These are phyloP conservation scores for Ophion obscuratus DNA, from an alignment of 2,888 invertebrate species.

Conservation along the genomic window DNA sequence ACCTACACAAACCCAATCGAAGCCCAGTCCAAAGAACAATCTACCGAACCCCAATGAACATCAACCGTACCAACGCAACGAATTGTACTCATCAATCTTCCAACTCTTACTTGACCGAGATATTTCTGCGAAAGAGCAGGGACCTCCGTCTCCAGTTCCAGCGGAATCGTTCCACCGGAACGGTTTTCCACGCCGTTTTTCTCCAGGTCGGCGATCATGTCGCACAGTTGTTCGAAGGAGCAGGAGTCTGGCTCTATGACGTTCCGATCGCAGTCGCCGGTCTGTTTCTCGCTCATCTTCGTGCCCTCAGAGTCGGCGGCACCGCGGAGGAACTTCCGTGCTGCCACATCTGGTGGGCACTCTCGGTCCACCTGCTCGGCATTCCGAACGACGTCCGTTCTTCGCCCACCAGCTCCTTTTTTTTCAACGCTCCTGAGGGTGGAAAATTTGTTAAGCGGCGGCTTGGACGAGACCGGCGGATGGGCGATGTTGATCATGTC, in stretches of 20 bases:
- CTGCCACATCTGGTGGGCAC: background rate
- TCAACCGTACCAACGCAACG: no score
- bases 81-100: background rate
- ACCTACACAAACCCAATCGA: no score
- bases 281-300: slow-evolving; percentile 41
- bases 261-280: slow-evolving; percentile 77
- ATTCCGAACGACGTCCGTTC: background rate
- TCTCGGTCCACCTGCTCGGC: background rate
- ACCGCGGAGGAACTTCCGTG: background rate
- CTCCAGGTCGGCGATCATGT: slow-evolving; percentile 78
- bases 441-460: slow-evolving; percentile 67
- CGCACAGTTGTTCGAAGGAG: slow-evolving; percentile 77
- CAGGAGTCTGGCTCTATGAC: slow-evolving; percentile 75
- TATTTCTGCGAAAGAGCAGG: slow-evolving; percentile 42
- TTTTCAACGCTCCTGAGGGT: slow-evolving; percentile 19
- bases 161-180: background rate
- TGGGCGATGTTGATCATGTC: slow-evolving; percentile 74
- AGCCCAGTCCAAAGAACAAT: no score
- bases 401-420: slow-evolving; percentile 24
- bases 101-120: background rate
- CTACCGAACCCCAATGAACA: no score
- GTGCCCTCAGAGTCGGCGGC: slow-evolving; percentile 14
- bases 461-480: slow-evolving; percentile 72
- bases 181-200: slow-evolving; percentile 63
- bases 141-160: background rate